Percentiles rank a stretch among this genome's conserved stretches.
Evolutionary conservation across 1,140 invertebrate species (phyloP).

Genomic region (Helicoverpa zea): DNA sequence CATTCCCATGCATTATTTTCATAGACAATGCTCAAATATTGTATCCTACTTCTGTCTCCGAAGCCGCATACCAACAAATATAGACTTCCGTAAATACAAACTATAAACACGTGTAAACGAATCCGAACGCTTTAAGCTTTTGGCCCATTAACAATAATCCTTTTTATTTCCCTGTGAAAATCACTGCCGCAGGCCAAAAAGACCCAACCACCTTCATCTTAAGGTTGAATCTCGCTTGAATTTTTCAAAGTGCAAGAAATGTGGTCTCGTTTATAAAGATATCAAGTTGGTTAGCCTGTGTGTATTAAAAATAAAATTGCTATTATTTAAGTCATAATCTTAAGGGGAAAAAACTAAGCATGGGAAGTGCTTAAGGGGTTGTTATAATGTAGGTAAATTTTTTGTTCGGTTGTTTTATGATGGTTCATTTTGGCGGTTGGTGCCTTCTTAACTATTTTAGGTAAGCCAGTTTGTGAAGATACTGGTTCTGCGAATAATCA

Average conservation of each 20-base stretch:
- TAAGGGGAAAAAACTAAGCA: conserved; percentile 54
- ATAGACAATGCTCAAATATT: background rate
- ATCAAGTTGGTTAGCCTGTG: conserved; percentile 61
- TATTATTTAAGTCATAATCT: conserved; percentile 69
- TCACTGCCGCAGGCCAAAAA: background rate
- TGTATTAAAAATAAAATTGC: conserved; percentile 63
- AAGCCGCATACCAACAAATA: conserved; percentile 47
- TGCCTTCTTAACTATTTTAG: background rate
- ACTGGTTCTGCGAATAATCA: too few species aligned
- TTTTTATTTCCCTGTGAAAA: conserved; percentile 58
- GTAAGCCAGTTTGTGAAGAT: background rate
- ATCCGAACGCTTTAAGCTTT: conserved; percentile 61
- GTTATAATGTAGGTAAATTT: conserved; percentile 2
- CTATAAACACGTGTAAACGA: conserved; percentile 72
- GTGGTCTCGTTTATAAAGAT: conserved; percentile 68
- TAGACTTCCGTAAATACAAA: conserved; percentile 56
- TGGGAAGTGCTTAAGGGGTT: conserved; percentile 41
- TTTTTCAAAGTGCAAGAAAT: conserved; percentile 57
- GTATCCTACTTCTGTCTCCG: conserved; percentile 2
- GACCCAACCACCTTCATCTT: conserved; percentile 48
- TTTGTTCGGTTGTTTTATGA: conserved; percentile 1
- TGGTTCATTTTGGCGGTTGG: background rate
- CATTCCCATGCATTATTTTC: background rate
- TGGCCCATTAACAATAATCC: conserved; percentile 72
- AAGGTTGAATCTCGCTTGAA: conserved; percentile 62